Percentiles rank a stretch among this genome's conserved stretches.
These are phyloP conservation scores for Thomomys bottae DNA, from an alignment of 2,113 vertebrate species.

Conservation along the genomic window DNA sequence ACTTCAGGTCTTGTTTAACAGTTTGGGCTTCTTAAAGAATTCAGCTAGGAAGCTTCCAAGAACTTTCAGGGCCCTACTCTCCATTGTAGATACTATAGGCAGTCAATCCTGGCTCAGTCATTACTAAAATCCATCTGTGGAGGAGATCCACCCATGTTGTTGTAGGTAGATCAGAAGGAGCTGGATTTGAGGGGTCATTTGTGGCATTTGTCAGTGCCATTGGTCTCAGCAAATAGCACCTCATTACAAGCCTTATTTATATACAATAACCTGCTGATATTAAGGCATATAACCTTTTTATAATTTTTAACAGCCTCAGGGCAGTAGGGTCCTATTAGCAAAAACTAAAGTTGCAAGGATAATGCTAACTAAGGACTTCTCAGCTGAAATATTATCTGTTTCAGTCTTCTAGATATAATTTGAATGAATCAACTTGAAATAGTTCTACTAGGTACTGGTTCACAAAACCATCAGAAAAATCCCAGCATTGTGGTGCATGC, in stretches of 20 bases:
- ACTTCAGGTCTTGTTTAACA: background rate
- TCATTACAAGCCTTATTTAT: background rate
- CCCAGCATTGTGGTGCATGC: no score
- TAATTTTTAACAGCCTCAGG: constrained; percentile 22
- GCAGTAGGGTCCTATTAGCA: background rate
- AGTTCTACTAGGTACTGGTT: background rate
- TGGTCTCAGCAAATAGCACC: background rate
- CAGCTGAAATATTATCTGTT: constrained; percentile 19
- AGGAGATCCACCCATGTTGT: background rate
- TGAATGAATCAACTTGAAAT: constrained; percentile 13
- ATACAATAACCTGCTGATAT: background rate
- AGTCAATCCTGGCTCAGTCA: background rate
- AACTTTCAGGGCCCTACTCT: background rate
- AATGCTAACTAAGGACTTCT: background rate
- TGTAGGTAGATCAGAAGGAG: background rate
- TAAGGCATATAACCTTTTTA: background rate
- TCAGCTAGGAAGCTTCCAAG: background rate
- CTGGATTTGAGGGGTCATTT: no score
- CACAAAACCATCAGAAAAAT: constrained; percentile 1
- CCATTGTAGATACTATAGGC: background rate
- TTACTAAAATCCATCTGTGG: background rate
- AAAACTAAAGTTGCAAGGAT: background rate
- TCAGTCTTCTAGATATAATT: constrained; percentile 22
- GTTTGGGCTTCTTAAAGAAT: background rate
- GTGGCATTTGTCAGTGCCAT: background rate